Percentiles rank a stretch among this genome's conserved stretches.
phyloP scores from a whole-genome alignment of 2,888 invertebrate genomes.

The Lasioglossum zephyrum region DNA sequence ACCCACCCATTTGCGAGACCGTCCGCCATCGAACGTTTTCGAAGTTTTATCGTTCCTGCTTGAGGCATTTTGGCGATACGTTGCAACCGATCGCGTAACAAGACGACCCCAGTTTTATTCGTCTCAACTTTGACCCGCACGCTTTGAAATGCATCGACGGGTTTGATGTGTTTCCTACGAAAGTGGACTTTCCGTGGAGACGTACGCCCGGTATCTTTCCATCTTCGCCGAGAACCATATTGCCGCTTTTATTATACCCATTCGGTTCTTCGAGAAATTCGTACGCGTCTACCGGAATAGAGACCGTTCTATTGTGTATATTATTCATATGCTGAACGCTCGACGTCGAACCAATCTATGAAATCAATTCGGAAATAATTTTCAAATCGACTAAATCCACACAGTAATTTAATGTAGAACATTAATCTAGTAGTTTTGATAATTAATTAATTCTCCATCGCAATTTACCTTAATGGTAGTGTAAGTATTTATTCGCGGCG shows the following conservation, averaged over 20 bases:
- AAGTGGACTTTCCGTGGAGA: slow-evolving; percentile 15
- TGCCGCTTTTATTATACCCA: slow-evolving; percentile 26
- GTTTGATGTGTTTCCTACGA: slow-evolving; percentile 16
- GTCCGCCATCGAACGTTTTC: slow-evolving; percentile 11
- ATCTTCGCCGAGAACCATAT: slow-evolving; percentile 3
- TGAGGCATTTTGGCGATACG: slow-evolving; percentile 18
- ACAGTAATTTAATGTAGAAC: too few relatives aligned
- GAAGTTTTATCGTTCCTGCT: slow-evolving; percentile 30
- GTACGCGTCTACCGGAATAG: background rate
- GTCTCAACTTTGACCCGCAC: slow-evolving; percentile 19
- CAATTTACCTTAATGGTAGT: too few relatives aligned
- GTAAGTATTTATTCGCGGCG: too few relatives aligned
- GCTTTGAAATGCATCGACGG: slow-evolving; percentile 5
- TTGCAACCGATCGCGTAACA: slow-evolving; percentile 28
- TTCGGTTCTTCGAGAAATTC: slow-evolving; percentile 16
- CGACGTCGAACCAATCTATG: too few relatives aligned
- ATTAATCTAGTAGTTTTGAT: too few relatives aligned
- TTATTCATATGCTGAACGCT: background rate
- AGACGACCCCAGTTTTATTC: slow-evolving; percentile 22
- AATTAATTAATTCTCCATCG: too few relatives aligned
- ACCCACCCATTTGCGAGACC: background rate
- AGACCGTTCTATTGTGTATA: slow-evolving; percentile 2
- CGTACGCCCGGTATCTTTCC: slow-evolving; percentile 12
- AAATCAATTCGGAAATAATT: background rate
- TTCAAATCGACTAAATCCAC: too few relatives aligned